Evolutionary conservation across 2,888 invertebrate genomes (phyloP), one percentile per base, ranked within the genome.

Genomic region (Leistus spinibarbis): DNA sequence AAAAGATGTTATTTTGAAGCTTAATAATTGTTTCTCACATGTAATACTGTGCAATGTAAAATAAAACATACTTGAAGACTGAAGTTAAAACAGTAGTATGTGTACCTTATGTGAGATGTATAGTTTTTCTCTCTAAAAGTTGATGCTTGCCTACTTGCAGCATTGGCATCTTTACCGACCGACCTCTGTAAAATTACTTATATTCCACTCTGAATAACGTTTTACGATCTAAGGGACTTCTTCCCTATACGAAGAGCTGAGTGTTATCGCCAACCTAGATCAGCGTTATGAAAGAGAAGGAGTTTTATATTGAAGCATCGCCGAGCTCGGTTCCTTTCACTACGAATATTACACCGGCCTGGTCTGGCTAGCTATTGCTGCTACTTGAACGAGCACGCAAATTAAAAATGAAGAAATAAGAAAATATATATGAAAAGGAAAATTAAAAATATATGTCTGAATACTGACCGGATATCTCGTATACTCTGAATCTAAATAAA

Each of bases 171-270:
- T 40, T 40, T 40, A 40, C 40, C 40, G 23, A n/a, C 63, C 64
- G 23, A n/a, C 63, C 64, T 16, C 23, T 64, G 64, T 71, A 71
- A 71, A 71, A 71, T 71, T 71, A 71, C 71, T 64, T 71, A 71
- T 71, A 23, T 64, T 64, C 64, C 22, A 53, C 71, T 71, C 54
- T 71, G 71, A 65, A 71, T 71, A 71, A 64, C 71, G 71, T 71
- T 71, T 71, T 71, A 71, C 71, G 65, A 65, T 71, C 71, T 56
- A 54, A 10, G 17, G 27, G 24, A 24, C 20, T 64, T 24, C 60
- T 23, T 54, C 20, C 19, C 19, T 19, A 68, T 19, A 40, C 40
- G 10, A 7, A 53, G 16, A 20, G 20, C 70, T 27, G 27, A 27
- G 69, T 60, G 70, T 70, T 70, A 70, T 70, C 70, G 70, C 69